Conservation (phyloP, 2,797 vertebrate genomes). For the Anableps anableps region DNA sequence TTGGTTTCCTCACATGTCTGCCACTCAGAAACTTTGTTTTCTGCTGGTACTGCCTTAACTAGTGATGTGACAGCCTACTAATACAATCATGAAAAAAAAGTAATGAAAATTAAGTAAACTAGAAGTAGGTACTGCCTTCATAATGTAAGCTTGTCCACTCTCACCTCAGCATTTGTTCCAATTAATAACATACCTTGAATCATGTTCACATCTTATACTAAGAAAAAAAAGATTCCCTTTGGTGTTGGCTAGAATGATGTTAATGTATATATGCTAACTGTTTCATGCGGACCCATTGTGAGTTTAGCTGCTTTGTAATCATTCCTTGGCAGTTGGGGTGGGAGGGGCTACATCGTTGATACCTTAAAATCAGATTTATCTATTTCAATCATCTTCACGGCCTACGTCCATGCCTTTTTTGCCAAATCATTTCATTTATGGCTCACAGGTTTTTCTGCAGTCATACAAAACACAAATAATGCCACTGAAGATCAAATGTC, state of each 20-base stretch:
- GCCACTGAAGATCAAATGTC: neutral
- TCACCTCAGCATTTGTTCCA: no score
- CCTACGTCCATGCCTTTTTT: neutral
- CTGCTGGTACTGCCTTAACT: neutral
- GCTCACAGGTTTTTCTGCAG: neutral
- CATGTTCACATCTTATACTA: neutral
- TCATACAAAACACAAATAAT: neutral
- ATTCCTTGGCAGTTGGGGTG: neutral
- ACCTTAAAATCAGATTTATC: neutral
- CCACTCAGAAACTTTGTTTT: neutral
- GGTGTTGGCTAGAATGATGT: no score
- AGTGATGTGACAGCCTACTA: neutral
- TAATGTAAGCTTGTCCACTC: no score
- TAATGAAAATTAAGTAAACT: no score
- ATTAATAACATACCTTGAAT: neutral
- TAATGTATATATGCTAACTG: neutral
- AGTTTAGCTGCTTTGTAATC: neutral
- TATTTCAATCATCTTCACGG: neutral
- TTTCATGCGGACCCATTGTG: neutral
- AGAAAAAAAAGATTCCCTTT: no score
- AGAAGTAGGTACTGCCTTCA: no score
- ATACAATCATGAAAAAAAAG: no score
- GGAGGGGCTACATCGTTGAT: neutral
- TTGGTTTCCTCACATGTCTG: neutral
- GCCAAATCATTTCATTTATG: neutral